Base-by-base conservation (phyloP, 2,113 vertebrate genomes). In the Petaurus breviceps region DNA sequence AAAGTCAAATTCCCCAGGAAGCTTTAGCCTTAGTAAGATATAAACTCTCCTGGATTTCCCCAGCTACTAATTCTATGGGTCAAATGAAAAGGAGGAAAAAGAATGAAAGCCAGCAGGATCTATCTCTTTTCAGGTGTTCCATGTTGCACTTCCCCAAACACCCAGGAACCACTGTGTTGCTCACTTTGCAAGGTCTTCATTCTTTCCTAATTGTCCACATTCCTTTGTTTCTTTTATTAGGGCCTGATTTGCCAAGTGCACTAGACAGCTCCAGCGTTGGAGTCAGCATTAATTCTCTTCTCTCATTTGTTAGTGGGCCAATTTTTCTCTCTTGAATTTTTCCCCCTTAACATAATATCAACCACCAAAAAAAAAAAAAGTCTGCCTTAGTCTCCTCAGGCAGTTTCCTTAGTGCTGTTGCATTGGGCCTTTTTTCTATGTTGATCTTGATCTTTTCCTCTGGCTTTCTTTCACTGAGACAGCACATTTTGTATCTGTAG, bases 261-360 rank as follows among this genome's bases (percentile, higher is more conserved):
- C 53, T 47, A 68, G 57, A 55, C 61, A 37, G 90, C 68, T 43
- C 89, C 90, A 43, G 25, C 89, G 94, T 90, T 24, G 22, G n/a
- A 95, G 77, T 94, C 84, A 53, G 90, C 89, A 89, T 91, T 92
- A 37, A 95, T 51, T 93, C 47, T 95, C 90, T 91, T 51, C 90
- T 96, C 54, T 97, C 77, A n/a, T 92, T 95, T 95, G 90, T 95
- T 91, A 89, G n/a, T 51, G 11, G 61, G 90, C 95, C 94, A 91
- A 2, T 54, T 96, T 96, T 94, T 92, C 93, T 91, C 53, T 95
- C 94, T 96, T 90, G 91, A 92, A 95, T 93, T 91, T 95, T 95
- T 95, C 91, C 31, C 93, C 61, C 47, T 92, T 92, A 95, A 92
- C 50, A 50, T 89, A 77, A 94, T 93, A 95, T 96, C 93, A 97